Base-by-base conservation (phyloP, 2,113 vertebrate species). In the Rhadina sibilatrix region DNA sequence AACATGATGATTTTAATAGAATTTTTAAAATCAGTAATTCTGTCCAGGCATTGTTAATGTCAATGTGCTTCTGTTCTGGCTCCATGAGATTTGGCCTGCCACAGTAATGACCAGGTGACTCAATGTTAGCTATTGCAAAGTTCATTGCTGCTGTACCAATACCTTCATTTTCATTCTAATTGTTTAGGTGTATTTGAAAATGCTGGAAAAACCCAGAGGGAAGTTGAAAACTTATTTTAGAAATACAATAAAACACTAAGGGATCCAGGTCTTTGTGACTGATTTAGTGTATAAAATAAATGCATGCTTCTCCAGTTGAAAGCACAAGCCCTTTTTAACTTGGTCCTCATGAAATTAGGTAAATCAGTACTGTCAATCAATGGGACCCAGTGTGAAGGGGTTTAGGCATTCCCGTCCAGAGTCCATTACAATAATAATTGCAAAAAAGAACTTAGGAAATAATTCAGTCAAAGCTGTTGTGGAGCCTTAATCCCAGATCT, bases 301-400 rank as follows among this genome's bases (percentile, higher is more conserved):
- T 68, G 60, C 27, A 50, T 80, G 4, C 25, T 91, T 74, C 31
- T 80, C 47, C 74, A 80, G 19, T 8, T 83, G 83, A 96, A 91
- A 96, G 74, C 54, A 78, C 25, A 57, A 61, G 47, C 10, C 49
- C 14, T 82, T 91, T 90, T 47, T 78, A 81, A 65, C 56, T 83
- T 49, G 59, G 63, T 49, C 23, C 21, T 89, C 46, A 57, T 15
- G 44, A 94, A 95, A 95, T 57, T 25, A 74, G 83, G 70, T 56
- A 82, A 87, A 92, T 89, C 68, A 57, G 68, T 72, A n/a, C 69
- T 40, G 42, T 87, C 96, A 85, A 90, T 93, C 87, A 89, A 46
- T 27, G 64, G 40, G 56, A 92, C 74, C 35, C 61, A 61, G 33
- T 31, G 31, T 89, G 83, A 95, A 72, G 12, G 46, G 30, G 11